These are phyloP conservation scores for Chionomys nivalis DNA, from an alignment of 2,113 vertebrate genomes.

Conservation along the genomic window DNA sequence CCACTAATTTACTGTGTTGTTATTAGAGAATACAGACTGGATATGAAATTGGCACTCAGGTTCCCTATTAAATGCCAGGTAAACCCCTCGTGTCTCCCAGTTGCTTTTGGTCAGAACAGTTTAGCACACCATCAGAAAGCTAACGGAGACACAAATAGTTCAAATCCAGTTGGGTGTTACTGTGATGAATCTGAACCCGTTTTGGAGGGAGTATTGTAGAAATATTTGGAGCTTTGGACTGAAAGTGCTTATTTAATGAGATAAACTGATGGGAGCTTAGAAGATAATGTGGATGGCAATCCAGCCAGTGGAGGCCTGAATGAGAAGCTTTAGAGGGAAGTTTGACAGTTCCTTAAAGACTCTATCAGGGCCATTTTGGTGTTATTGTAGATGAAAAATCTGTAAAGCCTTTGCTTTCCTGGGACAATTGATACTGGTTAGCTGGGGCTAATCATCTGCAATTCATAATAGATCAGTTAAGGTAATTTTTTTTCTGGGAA, in stretches of 20 bases:
- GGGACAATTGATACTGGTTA: background rate
- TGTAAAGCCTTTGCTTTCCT: background rate
- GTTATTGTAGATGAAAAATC: background rate
- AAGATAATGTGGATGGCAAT: background rate
- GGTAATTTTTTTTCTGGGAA: background rate
- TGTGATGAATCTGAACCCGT: background rate
- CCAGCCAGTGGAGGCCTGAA: background rate
- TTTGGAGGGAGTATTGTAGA: background rate
- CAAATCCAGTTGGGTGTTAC: background rate
- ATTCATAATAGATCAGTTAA: background rate
- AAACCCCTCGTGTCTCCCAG: background rate
- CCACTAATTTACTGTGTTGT: background rate
- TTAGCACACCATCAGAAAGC: background rate
- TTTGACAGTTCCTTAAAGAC: background rate
- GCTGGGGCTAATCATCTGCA: too few species aligned
- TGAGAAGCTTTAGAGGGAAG: background rate
- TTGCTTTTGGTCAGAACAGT: background rate
- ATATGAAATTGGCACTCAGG: background rate
- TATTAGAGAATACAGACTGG: background rate
- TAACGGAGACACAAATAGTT: background rate
- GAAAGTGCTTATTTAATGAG: background rate
- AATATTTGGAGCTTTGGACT: background rate
- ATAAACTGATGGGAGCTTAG: background rate
- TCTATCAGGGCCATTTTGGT: background rate
- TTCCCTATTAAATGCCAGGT: background rate